These are phyloP conservation scores for Bombus fervidus DNA, from an alignment of 1,140 invertebrate species.

Conservation along the genomic window DNA sequence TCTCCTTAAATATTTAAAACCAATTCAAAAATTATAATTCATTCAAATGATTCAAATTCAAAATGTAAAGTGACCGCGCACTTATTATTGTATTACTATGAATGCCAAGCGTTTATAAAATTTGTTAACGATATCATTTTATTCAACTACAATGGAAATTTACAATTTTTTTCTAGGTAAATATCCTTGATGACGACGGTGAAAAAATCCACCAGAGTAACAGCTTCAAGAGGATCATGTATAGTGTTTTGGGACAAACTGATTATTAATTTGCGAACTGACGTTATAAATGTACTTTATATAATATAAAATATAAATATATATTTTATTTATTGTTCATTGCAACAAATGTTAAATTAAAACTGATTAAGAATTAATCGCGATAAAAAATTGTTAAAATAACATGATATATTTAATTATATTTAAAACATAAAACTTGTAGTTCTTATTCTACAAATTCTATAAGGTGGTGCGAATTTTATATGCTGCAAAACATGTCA, in stretches of 20 bases:
- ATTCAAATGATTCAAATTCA: neutral
- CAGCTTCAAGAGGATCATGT: conserved; percentile 95
- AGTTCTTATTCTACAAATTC: neutral
- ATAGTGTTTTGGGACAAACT: conserved; percentile 91
- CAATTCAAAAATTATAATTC: neutral
- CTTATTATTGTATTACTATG: neutral
- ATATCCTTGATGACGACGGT: conserved; percentile 83
- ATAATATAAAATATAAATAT: conserved; percentile 62
- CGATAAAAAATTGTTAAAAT: conserved; percentile 15
- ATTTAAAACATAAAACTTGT: conserved; percentile 6
- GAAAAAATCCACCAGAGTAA: conserved; percentile 95
- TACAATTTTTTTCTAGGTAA: conserved; percentile 81
- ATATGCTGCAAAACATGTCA: conserved; percentile 4
- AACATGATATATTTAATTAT: neutral
- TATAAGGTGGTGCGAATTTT: conserved; percentile 11
- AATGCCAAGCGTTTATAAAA: neutral
- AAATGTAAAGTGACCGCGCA: neutral
- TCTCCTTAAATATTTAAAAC: no score
- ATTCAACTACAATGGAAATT: neutral
- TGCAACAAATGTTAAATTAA: conserved; percentile 54
- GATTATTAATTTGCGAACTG: conserved; percentile 84
- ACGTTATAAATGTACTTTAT: conserved; percentile 68
- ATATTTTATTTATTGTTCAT: conserved; percentile 75
- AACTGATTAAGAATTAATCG: neutral
- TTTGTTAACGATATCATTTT: neutral